Percentiles rank a stretch among this genome's conserved stretches.
Conservation (phyloP, 2,888 invertebrate genomes). For the Sesia apiformis region DNA sequence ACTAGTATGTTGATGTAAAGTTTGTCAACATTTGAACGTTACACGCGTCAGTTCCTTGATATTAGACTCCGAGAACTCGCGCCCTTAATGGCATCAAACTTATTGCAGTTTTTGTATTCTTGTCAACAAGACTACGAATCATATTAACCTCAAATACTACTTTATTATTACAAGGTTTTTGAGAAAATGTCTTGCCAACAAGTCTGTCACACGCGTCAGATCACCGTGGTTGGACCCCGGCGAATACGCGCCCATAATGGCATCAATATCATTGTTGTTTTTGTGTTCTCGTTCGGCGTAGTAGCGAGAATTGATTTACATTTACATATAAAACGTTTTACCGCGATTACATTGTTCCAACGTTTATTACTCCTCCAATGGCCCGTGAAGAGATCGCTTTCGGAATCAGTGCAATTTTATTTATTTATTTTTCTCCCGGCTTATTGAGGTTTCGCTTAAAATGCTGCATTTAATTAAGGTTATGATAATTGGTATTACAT, state of each 20-base stretch:
- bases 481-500: background rate
- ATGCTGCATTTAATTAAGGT: background rate
- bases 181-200: too few species aligned
- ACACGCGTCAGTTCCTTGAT: too few species aligned
- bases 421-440: slow-evolving; percentile 1
- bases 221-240: background rate
- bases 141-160: too few species aligned
- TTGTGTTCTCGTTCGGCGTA: slow-evolving; percentile 17
- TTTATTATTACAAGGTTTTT: too few species aligned
- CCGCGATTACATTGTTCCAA: slow-evolving; percentile 40
- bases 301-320: slow-evolving; percentile 41
- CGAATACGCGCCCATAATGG: slow-evolving; percentile 10
- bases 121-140: too few species aligned
- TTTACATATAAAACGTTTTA: slow-evolving; percentile 56
- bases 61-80: too few species aligned
- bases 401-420: slow-evolving; percentile 11
- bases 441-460: background rate
- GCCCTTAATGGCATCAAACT: too few species aligned
- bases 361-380: slow-evolving; percentile 41
- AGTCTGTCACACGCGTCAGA: background rate
- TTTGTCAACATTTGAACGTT: too few species aligned
- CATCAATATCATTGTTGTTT: slow-evolving; percentile 17
- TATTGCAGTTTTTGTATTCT: too few species aligned
- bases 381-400: slow-evolving; percentile 32
- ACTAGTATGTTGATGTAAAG: too few species aligned